Percentiles rank a stretch among this genome's conserved stretches.
phyloP scores from a whole-genome alignment of 2,888 invertebrate species.

The Calameuta filiformis region DNA sequence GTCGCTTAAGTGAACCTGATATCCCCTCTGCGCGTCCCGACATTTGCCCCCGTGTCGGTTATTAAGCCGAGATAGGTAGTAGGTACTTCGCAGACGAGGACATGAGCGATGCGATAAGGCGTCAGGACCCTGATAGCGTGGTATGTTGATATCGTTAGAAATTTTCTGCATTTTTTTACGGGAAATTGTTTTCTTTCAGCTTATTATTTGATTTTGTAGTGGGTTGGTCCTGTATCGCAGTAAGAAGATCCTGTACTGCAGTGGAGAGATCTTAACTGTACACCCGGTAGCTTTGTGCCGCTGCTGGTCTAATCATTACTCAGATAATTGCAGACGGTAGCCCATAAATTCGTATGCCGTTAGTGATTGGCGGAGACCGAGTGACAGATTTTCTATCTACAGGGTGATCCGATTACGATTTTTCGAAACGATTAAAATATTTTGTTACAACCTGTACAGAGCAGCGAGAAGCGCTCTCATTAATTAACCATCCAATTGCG shows the following conservation, averaged over 20 bases:
- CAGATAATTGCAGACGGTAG: not conserved
- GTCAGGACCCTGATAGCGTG: not conserved
- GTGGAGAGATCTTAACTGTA: not conserved
- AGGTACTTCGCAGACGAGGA: not conserved
- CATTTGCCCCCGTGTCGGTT: not conserved
- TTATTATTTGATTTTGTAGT: not conserved
- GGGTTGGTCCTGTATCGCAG: not conserved
- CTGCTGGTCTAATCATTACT: not conserved
- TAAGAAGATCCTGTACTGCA: not conserved
- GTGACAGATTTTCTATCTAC: not conserved
- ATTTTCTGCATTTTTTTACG: not conserved
- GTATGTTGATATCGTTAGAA: not conserved
- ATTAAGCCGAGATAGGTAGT: not conserved
- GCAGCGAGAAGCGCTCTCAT: not conserved
- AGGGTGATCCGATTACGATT: not conserved
- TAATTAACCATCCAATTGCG: not conserved
- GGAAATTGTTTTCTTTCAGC: not conserved
- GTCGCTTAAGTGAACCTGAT: not conserved
- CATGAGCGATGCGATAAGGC: not conserved
- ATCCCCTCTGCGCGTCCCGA: not conserved
- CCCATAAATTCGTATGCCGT: not conserved
- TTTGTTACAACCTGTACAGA: not conserved
- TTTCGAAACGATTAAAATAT: not conserved
- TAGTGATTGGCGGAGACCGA: not conserved
- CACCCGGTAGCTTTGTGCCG: not conserved